Conservation (phyloP, 2,888 invertebrate species). For the Aspidiotus destructor region DNA sequence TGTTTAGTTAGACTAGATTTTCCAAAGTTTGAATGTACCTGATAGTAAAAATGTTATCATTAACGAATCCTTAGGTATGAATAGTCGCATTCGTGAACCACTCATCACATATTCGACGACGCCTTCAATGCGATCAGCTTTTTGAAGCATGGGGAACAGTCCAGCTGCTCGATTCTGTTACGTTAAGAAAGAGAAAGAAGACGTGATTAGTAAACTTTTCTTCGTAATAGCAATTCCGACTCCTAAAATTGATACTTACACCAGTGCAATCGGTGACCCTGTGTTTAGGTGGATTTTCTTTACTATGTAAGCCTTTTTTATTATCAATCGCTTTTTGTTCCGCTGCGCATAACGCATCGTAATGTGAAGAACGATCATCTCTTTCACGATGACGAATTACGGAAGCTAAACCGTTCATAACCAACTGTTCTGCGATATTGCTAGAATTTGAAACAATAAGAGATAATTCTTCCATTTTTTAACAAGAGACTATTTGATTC, state of each 20-base stretch:
- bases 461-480: neutral
- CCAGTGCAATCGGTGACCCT: constrained; percentile 79
- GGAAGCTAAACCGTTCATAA: constrained; percentile 81
- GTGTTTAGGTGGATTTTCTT: constrained; percentile 71
- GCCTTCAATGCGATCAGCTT: constrained; percentile 80
- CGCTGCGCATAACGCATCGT: constrained; percentile 84
- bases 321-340: constrained; percentile 88
- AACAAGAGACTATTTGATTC: no score
- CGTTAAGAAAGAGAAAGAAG: constrained; percentile 36
- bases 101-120: constrained; percentile 95
- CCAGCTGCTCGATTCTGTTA: constrained; percentile 72
- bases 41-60: constrained; percentile 88
- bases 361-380: constrained; percentile 86
- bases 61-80: constrained; percentile 88
- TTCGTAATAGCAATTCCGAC: neutral
- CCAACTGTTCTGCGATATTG: constrained; percentile 88
- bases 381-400: constrained; percentile 94
- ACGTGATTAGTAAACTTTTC: neutral
- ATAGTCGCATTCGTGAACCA: constrained; percentile 86
- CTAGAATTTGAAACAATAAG: constrained; percentile 43
- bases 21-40: constrained; percentile 42
- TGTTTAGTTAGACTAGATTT: no score
- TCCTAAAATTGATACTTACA: constrained; percentile 39
- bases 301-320: constrained; percentile 69
- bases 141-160: constrained; percentile 85